Percentiles rank a stretch among this genome's conserved stretches.
Conservation (phyloP, 2,113 vertebrate genomes). For the Nothoprocta pentlandii region DNA sequence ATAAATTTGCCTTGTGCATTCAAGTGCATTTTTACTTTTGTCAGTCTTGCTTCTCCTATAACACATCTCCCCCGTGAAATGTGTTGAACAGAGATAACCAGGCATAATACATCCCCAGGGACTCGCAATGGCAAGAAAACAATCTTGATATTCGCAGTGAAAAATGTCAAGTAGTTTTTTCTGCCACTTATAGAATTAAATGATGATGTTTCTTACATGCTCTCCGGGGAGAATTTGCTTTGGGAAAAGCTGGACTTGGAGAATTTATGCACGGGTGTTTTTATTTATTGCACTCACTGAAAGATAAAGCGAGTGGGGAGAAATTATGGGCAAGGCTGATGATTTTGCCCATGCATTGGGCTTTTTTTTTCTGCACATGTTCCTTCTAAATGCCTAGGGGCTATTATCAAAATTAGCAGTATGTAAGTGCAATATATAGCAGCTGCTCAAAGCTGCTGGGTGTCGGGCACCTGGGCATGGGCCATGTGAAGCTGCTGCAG, state of each 20-base stretch:
- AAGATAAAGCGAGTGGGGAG: background rate
- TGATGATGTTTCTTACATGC: background rate
- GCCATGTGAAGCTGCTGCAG: background rate
- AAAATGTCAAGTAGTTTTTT: slow-evolving; percentile 15
- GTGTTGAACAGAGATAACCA: slow-evolving; percentile 47
- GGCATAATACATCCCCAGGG: background rate
- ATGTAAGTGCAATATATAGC: background rate
- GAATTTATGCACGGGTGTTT: background rate
- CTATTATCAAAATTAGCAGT: background rate
- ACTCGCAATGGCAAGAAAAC: slow-evolving; percentile 3
- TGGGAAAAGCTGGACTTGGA: background rate
- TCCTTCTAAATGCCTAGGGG: background rate
- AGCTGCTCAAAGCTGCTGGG: too few species aligned
- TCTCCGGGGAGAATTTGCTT: background rate
- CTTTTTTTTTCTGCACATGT: background rate
- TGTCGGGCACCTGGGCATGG: background rate
- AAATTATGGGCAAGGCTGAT: background rate
- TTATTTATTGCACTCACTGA: background rate
- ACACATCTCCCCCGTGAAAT: background rate
- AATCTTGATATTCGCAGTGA: slow-evolving; percentile 31
- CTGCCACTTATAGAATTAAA: background rate
- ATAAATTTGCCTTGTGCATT: slow-evolving; percentile 8
- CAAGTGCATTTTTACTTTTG: slow-evolving; percentile 51
- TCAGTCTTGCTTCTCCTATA: background rate
- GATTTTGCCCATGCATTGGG: background rate